Evolutionary conservation across 2,113 vertebrate genomes (phyloP).

Genomic region (Mesembrinibis cayennensis): DNA sequence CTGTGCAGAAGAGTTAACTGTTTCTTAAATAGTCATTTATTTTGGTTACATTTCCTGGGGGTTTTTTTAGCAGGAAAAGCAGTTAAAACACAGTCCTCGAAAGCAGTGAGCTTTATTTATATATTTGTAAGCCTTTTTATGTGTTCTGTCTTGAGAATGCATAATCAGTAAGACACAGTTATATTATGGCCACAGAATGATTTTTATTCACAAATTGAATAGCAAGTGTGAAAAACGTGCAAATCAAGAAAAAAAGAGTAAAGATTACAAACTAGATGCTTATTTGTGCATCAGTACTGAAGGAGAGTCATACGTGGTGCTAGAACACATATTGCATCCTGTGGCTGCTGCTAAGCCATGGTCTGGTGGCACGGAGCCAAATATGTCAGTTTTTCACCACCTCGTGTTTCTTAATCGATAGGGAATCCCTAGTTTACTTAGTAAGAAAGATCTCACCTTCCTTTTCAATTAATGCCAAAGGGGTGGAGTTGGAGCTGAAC

Average conservation of each 20-base stretch:
- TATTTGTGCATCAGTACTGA: background rate
- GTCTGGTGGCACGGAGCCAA: background rate
- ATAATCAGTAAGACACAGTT: background rate
- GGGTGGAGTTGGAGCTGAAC: background rate
- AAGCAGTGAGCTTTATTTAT: background rate
- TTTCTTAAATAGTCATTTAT: background rate
- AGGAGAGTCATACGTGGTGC: background rate
- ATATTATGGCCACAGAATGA: background rate
- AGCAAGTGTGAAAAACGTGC: background rate
- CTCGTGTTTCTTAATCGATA: background rate
- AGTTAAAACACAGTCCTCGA: background rate
- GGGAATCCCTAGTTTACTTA: constrained; percentile 1
- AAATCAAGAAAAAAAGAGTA: background rate
- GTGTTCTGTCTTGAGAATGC: background rate
- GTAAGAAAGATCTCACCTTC: background rate
- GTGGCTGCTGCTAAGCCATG: background rate
- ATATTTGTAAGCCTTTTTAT: background rate
- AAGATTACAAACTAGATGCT: background rate
- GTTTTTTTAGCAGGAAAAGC: background rate
- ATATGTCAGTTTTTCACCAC: background rate
- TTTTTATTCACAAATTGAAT: background rate
- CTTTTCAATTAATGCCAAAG: background rate
- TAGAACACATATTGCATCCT: background rate
- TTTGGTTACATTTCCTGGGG: background rate
- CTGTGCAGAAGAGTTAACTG: background rate